Percentiles rank a stretch among this genome's conserved stretches.
Evolutionary conservation across 2,888 invertebrate species (phyloP).

Genomic region (Peribatodes rhomboidaria): DNA sequence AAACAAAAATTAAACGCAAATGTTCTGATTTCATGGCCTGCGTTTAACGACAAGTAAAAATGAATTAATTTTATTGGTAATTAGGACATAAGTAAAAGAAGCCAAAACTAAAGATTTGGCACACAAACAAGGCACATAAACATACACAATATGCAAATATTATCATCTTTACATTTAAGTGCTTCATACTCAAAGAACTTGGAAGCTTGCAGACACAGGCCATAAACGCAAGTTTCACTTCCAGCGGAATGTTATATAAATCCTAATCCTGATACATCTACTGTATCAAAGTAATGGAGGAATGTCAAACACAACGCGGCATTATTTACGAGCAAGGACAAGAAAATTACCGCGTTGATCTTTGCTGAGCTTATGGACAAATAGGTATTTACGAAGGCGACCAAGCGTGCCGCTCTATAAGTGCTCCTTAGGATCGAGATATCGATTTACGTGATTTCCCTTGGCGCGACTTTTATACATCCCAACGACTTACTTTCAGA

Average conservation of each 20-base stretch:
- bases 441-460: conserved; percentile 55
- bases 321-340: conserved; percentile 41
- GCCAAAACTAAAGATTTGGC: conserved; percentile 7
- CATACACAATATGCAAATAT: conserved; percentile 15
- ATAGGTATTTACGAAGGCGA: conserved; percentile 44
- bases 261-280: conserved; percentile 36
- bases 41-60: too few relatives aligned
- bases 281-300: conserved; percentile 43
- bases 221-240: conserved; percentile 20
- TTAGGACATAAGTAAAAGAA: background rate
- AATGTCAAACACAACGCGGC: conserved; percentile 45
- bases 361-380: conserved; percentile 34
- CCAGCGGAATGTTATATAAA: conserved; percentile 16
- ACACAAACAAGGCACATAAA: conserved; percentile 16
- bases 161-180: conserved; percentile 17
- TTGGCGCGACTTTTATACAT: conserved; percentile 49
- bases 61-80: background rate
- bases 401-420: conserved; percentile 24
- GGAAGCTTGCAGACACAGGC: conserved; percentile 15
- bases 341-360: conserved; percentile 22
- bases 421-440: conserved; percentile 26
- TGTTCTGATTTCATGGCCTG: too few relatives aligned
- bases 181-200: conserved; percentile 14
- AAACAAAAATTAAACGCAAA: background rate
- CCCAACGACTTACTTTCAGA: conserved; percentile 43